A percentile compares a stretch with the other conserved stretches of the same genome.
These are phyloP conservation scores for Cliona cf. orientalis DNA, from an alignment of 37 sponge, comb jelly and placozoan species.

Conservation along the genomic window DNA sequence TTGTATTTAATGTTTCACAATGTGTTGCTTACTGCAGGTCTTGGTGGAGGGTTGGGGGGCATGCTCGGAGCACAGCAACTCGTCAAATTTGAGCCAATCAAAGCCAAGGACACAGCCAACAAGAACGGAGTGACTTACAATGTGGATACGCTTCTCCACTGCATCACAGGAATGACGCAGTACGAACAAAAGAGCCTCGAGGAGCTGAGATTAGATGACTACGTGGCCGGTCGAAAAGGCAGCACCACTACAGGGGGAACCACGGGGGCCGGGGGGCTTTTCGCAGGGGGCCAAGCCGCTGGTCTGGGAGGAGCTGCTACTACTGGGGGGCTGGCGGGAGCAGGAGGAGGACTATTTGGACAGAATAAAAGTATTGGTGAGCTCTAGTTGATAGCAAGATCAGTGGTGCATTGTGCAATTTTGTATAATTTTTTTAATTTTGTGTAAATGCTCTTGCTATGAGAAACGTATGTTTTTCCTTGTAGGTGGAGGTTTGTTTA, in stretches of 20 bases:
- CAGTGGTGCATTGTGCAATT: background rate
- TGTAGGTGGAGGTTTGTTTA: conserved; percentile 11
- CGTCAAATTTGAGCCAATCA: conserved; percentile 57
- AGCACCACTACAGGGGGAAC: conserved; percentile 7
- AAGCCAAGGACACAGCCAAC: conserved; percentile 68
- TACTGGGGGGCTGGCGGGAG: conserved; percentile 20
- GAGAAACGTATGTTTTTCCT: background rate
- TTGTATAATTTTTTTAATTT: background rate
- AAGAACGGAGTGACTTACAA: conserved; percentile 58
- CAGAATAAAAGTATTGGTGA: conserved; percentile 32
- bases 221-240: conserved; percentile 79
- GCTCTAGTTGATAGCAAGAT: background rate
- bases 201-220: conserved; percentile 90
- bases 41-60: conserved; percentile 41
- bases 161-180: conserved; percentile 81
- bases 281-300: background rate
- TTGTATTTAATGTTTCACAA: background rate
- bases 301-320: background rate
- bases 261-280: background rate
- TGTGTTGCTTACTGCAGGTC: conserved; percentile 2
- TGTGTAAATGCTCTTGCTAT: conserved; percentile 1
- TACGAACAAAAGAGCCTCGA: conserved; percentile 86
- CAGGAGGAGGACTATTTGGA: conserved; percentile 34
- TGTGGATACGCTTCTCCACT: conserved; percentile 67
- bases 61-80: background rate